Base-by-base conservation (phyloP, 2,888 invertebrate genomes). In the Idaea straminata region DNA sequence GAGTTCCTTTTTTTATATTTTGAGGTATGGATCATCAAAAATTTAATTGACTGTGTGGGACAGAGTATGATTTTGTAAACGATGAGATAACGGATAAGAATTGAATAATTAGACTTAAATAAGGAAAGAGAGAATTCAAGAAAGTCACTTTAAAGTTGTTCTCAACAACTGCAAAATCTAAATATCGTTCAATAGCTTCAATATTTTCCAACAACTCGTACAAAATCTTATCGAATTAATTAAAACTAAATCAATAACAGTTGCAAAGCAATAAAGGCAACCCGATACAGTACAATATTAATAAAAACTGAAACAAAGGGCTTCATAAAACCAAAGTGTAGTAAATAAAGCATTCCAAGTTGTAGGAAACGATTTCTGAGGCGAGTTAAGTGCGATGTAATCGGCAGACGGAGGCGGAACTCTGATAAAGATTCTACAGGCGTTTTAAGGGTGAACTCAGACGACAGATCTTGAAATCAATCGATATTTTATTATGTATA, bases 351-450 rank as follows among this genome's bases (percentile, higher is more conserved):
- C 69, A 71, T 77, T 79, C 72, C 72, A 72, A 80, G 72, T 75
- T 71, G 75, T 75, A 77, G 75, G 74, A 80, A 81, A 77, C 81
- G 70, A 77, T 75, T 74, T 73, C 72, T 70, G 66, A 68, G 74
- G 77, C 78, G 72, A 74, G 75, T 81, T 82, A 80, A 74, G 77
- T 70, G 65, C 73, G 82, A 81, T 81, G 77, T 81, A 84, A 84
- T 86, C 84, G 70, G 64, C 35, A 60, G 65, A 62, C 64, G 66
- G 75, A 70, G 68, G 66, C 70, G 76, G 73, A 77, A 76, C 72
- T 63, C 62, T 69, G 71, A 74, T 71, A 74, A 71, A 69, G 67
- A 68, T 69, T 67, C 36, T 63, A 38, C 57, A 61, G 59, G 64
- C 34, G 59, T 61, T 64, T 59, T 59, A 38, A 64, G 57, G 38